These are phyloP conservation scores for Montipora sp. DNA, from an alignment of 64 coral and sea anemone species.

Conservation along the genomic window DNA sequence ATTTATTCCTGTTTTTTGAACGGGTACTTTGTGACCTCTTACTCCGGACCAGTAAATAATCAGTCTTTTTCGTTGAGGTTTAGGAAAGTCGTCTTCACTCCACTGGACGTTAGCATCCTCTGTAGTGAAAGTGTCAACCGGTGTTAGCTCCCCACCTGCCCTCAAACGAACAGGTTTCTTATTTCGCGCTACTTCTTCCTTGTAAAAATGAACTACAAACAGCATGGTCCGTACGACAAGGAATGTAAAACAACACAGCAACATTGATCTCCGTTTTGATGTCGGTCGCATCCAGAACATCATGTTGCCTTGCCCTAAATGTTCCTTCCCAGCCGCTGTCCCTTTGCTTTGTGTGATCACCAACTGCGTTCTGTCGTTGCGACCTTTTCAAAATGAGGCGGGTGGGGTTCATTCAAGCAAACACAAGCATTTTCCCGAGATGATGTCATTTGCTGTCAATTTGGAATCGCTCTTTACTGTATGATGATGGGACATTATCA, in stretches of 20 bases:
- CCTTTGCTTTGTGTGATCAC: not conserved
- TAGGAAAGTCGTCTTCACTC: slow-evolving; percentile 69
- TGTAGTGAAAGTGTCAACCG: not conserved
- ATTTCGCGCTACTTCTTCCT: slow-evolving; percentile 44
- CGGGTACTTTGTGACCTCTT: slow-evolving; percentile 77
- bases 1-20: slow-evolving; percentile 78
- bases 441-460: slow-evolving; percentile 18
- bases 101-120: slow-evolving; percentile 46
- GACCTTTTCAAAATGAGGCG: not conserved
- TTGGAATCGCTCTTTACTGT: not conserved
- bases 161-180: not conserved
- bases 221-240: slow-evolving; percentile 63
- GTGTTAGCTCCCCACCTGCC: slow-evolving; percentile 22
- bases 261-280: slow-evolving; percentile 51
- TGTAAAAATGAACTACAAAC: slow-evolving; percentile 74
- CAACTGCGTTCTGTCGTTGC: not conserved
- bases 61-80: slow-evolving; percentile 62
- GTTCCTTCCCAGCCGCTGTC: slow-evolving; percentile 35
- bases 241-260: slow-evolving; percentile 35
- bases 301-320: not conserved
- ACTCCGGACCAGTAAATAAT: slow-evolving; percentile 97
- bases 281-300: slow-evolving; percentile 56
- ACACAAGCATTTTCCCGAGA: not conserved
- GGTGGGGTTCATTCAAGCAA: slow-evolving; percentile 33
- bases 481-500: slow-evolving; percentile 14